Conservation (phyloP, 2,888 invertebrate species). For the Nemotelus pantherinus region DNA sequence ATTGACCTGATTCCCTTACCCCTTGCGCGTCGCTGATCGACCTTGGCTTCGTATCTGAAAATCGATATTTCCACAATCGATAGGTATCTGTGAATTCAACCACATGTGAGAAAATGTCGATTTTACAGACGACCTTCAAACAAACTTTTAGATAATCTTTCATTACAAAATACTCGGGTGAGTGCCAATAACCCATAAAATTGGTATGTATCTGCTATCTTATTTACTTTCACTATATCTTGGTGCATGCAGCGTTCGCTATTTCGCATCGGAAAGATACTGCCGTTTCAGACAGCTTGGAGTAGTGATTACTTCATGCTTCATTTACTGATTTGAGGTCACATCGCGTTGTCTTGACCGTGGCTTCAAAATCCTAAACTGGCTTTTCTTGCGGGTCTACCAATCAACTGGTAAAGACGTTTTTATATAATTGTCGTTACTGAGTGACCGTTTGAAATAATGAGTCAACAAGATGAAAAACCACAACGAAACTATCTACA, state of each 20-base stretch:
- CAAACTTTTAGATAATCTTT: constrained; percentile 18
- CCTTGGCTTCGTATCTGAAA: too few relatives aligned
- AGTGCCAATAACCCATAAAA: constrained; percentile 26
- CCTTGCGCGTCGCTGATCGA: too few relatives aligned
- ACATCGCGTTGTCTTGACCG: background rate
- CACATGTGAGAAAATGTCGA: background rate
- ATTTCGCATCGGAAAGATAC: background rate
- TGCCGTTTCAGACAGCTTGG: background rate
- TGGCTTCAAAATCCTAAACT: background rate
- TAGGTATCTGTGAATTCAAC: too few relatives aligned
- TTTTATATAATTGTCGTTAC: too few relatives aligned
- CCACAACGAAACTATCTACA: too few relatives aligned
- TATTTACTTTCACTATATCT: constrained; percentile 15
- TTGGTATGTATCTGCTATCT: background rate
- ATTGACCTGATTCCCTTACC: too few relatives aligned
- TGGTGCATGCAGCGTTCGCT: background rate
- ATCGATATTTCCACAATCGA: too few relatives aligned
- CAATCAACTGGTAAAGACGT: background rate
- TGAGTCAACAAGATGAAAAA: too few relatives aligned
- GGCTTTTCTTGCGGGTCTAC: background rate
- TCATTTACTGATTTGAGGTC: constrained; percentile 10
- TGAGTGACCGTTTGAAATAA: too few relatives aligned
- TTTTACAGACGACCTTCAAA: background rate
- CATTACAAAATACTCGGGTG: constrained; percentile 6
- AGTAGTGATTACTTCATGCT: constrained; percentile 5